These are phyloP conservation scores for Hiodon tergisus DNA, from an alignment of 2,113 vertebrate genomes.

Conservation along the genomic window DNA sequence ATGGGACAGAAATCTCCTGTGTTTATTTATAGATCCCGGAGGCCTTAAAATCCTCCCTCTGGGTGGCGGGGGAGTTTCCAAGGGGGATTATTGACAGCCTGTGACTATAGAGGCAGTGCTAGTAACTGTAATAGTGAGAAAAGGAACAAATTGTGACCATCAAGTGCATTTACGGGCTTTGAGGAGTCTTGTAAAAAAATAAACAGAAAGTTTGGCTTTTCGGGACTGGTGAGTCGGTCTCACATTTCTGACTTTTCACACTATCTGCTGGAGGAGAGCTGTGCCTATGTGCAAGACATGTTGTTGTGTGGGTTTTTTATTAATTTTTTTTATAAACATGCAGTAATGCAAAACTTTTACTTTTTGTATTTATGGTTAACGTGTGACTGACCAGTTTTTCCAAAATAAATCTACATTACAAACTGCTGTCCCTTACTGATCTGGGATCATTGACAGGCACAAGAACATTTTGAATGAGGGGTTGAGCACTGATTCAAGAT, in stretches of 20 bases:
- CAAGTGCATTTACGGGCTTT: conserved; percentile 44
- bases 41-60: neutral
- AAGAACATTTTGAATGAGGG: too few relatives aligned
- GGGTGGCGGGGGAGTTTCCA: neutral
- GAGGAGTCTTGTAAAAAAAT: conserved; percentile 16
- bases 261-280: too few relatives aligned
- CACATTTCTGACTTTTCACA: neutral
- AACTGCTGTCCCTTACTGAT: too few relatives aligned
- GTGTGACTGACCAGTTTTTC: too few relatives aligned
- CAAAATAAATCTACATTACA: too few relatives aligned
- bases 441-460: too few relatives aligned
- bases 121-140: conserved; percentile 14
- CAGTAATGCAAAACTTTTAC: too few relatives aligned
- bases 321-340: too few relatives aligned
- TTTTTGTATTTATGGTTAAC: too few relatives aligned
- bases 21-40: neutral
- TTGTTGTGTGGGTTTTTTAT: too few relatives aligned
- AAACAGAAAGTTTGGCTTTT: neutral
- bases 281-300: too few relatives aligned
- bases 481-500: too few relatives aligned
- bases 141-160: conserved; percentile 44
- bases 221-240: neutral
- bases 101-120: conserved; percentile 33
- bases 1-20: neutral
- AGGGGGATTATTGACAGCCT: neutral